Base-by-base conservation (phyloP, 2,113 vertebrate genomes). In the Gambusia affinis region DNA sequence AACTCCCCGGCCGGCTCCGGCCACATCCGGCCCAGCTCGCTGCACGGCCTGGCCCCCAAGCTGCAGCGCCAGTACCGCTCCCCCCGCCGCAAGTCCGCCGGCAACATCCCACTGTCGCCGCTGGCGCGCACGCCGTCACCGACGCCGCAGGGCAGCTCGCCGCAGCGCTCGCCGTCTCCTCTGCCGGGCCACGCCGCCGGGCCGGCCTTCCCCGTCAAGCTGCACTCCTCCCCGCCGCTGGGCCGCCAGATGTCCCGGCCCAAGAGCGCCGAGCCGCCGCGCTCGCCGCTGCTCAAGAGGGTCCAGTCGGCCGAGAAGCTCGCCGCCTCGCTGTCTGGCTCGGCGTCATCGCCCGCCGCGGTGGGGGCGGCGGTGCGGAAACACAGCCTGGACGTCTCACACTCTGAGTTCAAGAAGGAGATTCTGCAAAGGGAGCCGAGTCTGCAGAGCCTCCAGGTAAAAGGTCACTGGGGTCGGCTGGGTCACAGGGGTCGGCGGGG, bases 31-130 rank as follows among this genome's bases (percentile, higher is more conserved):
- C 98, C 98, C 81, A 98, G 97, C 85, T 98, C 97, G 27, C 95
- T 99, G 37, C 97, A 98, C 0, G 98, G 98, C 64, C 92, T 99
- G 22, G 97, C 97, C 24, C 97, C 97, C 19, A 99, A 99, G 88
- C 97, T 99, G 12, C 98, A 99, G 80, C 96, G 97, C 33, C 97
- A 98, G 81, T 99, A 98, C 91, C 94, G 98, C 54, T 99, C 98
- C 4, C 97, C 98, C 0, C 92, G 98, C 14, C 96, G 97, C 89
- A 98, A 99, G 90, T 99, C 98, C 0, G 97, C 97, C 0, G 96
- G 97, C 37, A 99, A 97, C 91, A 99, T 99, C 90, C 97, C 98
- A 0, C 95, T 99, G 63, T 99, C 98, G 0, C 98, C 98, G 0
- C 90, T 99, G 83, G 98, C 98, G 33, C 98, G 97, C 71, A 99